phyloP scores from a whole-genome alignment of 2,888 invertebrate species.

The Mellilla xanthometata region DNA sequence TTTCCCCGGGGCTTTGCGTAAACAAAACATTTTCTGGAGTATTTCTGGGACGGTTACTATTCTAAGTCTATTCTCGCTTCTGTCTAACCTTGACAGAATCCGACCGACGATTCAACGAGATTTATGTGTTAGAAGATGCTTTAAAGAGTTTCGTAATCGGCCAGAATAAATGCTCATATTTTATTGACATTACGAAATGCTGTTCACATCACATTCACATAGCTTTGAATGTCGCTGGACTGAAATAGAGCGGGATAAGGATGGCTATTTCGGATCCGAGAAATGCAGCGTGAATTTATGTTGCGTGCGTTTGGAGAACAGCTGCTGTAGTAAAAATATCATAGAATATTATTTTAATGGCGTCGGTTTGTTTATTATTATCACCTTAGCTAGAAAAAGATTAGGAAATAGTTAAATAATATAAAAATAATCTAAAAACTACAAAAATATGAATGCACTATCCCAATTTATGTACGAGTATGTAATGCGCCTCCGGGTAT shows the following conservation, averaged over 20 bases:
- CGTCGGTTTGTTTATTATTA: too few species aligned
- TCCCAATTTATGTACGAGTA: too few species aligned
- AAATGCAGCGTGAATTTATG: conserved; percentile 40
- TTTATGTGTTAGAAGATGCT: conserved; percentile 60
- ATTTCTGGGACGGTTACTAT: conserved; percentile 68
- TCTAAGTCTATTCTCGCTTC: conserved; percentile 53
- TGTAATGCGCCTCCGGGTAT: too few species aligned
- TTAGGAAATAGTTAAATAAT: too few species aligned
- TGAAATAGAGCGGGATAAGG: conserved; percentile 68
- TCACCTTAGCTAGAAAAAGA: too few species aligned
- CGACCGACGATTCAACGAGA: conserved; percentile 66
- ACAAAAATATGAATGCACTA: too few species aligned
- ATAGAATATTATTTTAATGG: background rate
- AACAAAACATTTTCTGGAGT: conserved; percentile 45
- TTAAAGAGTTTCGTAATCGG: conserved; percentile 72
- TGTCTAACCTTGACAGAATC: conserved; percentile 66
- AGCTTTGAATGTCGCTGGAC: conserved; percentile 55
- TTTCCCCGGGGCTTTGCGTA: conserved; percentile 41
- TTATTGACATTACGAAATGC: conserved; percentile 79
- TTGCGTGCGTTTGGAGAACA: conserved; percentile 5
- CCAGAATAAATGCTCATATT: conserved; percentile 78
- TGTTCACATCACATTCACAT: too few species aligned
- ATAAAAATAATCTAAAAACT: too few species aligned
- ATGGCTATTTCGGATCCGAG: conserved; percentile 64
- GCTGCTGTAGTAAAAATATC: background rate